Evolutionary conservation across 2,113 vertebrate genomes (phyloP).

Genomic region (Coptodon bakossiorum): DNA sequence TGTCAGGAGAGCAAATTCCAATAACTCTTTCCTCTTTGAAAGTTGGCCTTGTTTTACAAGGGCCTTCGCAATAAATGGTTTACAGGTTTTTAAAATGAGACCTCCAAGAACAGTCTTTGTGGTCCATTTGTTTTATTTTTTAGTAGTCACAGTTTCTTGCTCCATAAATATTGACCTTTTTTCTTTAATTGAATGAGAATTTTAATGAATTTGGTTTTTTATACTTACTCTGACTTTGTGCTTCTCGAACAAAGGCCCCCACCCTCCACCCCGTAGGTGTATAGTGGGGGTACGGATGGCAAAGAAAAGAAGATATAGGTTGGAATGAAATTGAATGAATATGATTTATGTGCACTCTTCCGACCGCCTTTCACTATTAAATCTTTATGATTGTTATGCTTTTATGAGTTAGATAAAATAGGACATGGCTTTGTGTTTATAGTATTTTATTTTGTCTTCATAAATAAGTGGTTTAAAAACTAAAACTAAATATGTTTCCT

Average conservation of each 20-base stretch:
- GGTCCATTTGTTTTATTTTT: conserved; percentile 23
- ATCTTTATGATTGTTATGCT: neutral
- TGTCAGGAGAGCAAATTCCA: conserved; percentile 15
- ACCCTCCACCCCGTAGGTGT: neutral
- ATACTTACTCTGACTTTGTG: neutral
- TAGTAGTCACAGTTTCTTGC: neutral
- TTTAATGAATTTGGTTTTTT: neutral
- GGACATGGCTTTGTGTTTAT: neutral
- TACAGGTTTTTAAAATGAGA: conserved; percentile 12
- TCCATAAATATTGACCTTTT: neutral
- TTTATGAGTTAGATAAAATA: neutral
- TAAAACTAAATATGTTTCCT: neutral
- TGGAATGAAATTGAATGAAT: neutral
- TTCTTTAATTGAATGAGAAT: neutral
- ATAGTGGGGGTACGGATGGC: neutral
- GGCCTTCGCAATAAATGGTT: neutral
- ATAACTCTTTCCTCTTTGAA: neutral
- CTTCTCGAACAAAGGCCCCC: neutral
- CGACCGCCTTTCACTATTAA: neutral
- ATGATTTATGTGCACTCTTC: neutral
- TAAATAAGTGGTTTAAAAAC: neutral
- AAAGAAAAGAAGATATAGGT: neutral
- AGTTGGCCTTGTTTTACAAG: conserved; percentile 20
- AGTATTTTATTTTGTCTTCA: neutral
- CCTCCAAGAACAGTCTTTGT: neutral